Evolutionary conservation across 2,888 invertebrate species (phyloP), one percentile per base, ranked within the genome.

Genomic region (Rotaria socialis): DNA sequence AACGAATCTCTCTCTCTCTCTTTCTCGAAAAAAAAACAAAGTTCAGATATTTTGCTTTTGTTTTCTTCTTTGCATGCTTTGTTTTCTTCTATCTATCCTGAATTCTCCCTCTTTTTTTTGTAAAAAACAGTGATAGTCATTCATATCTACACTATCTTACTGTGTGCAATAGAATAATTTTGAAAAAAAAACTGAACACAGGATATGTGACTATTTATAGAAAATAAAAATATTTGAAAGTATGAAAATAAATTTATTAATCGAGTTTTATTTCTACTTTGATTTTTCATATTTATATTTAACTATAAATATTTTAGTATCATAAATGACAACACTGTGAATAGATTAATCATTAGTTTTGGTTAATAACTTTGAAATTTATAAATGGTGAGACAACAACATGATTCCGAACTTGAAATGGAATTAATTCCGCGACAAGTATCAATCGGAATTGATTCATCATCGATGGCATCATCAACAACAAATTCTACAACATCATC

Each of bases 361-460:
- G 24, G 19, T 0, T 35, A 1, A 35, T 6, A 14, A 67, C 19
- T 67, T 27, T 41, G 7, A 14, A 35, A 67, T 67, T 67, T 16
- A 35, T 67, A 5, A 67, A 67, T 35, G 2, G 35, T 67, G 67
- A 67, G 67, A 35, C 35, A 35, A 67, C 67, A 67, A 35, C 67
- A 35, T 67, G 67, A 67, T 19, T 67, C 67, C 4, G 67, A 67
- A 27, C 67, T 67, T 67, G 67, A 67, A 35, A 67, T 67, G 67
- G 67, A 67, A 67, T 67, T 67, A 67, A 67, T 67, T 67, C 67
- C 67, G 35, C 27, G 67, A 35, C 67, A 67, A 67, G 35, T 14
- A 67, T 41, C 67, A 7, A 67, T 35, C 35, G 67, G 67, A 35
- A 19, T 67, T 19, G 67, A 67, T 67, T 67, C 67, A 67, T 16